Percentiles rank a stretch among this genome's conserved stretches.
Evolutionary conservation across 2,888 invertebrate genomes (phyloP).

Genomic region (Parelbella ahira): DNA sequence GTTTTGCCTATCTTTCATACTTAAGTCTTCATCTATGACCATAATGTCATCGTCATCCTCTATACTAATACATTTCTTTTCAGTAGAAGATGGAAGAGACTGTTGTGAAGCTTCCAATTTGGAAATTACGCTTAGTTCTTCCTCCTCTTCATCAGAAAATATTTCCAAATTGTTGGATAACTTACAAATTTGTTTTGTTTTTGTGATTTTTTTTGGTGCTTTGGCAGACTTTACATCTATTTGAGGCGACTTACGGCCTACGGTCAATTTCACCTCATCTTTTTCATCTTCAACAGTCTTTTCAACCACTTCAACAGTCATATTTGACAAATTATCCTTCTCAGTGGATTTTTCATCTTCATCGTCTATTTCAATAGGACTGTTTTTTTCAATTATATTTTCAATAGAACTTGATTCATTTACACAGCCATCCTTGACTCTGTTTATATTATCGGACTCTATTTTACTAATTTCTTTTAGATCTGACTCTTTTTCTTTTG

Average conservation of each 20-base stretch:
- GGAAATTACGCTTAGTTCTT: too few relatives aligned
- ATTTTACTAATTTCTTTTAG: too few relatives aligned
- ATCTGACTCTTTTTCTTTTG: too few relatives aligned
- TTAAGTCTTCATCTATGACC: slow-evolving; percentile 60
- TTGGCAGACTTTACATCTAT: too few relatives aligned
- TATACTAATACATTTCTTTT: slow-evolving; percentile 55
- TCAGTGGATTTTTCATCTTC: neutral
- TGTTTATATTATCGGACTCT: too few relatives aligned
- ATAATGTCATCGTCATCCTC: slow-evolving; percentile 71
- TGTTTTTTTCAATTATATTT: too few relatives aligned
- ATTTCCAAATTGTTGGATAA: slow-evolving; percentile 63
- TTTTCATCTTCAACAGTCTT: slow-evolving; percentile 1
- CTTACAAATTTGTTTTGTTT: slow-evolving; percentile 35
- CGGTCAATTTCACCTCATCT: neutral
- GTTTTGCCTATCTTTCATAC: slow-evolving; percentile 33
- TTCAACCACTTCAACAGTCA: neutral
- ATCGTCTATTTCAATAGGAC: slow-evolving; percentile 3
- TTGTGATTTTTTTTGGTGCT: too few relatives aligned
- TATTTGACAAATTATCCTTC: neutral
- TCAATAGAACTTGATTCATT: too few relatives aligned
- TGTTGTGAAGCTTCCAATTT: slow-evolving; percentile 25
- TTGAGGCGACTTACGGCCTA: neutral
- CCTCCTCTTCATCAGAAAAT: slow-evolving; percentile 67
- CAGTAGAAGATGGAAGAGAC: slow-evolving; percentile 27
- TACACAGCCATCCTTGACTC: too few relatives aligned